Evolutionary conservation across 1,140 invertebrate species (phyloP).

Genomic region (Drosophila quadrilineata): DNA sequence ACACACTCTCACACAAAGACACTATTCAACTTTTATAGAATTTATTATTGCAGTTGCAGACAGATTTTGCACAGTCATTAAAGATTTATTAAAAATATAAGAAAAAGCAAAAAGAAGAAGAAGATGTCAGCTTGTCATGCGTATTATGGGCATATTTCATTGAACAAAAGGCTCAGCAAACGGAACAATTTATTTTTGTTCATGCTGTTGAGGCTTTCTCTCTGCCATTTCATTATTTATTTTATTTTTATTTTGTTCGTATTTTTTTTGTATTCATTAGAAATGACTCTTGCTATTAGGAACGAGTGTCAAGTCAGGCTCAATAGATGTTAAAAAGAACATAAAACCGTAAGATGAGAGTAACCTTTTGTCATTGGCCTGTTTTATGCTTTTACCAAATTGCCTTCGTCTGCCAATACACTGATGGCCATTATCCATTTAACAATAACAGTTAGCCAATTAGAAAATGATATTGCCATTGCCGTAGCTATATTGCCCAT

Average conservation of each 20-base stretch:
- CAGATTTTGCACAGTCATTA: slow-evolving; percentile 18
- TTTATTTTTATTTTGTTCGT: background rate
- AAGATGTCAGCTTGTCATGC: background rate
- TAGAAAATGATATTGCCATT: slow-evolving; percentile 53
- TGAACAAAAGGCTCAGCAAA: background rate
- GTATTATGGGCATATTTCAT: background rate
- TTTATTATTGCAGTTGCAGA: slow-evolving; percentile 2
- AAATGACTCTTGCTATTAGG: slow-evolving; percentile 33
- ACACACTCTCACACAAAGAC: background rate
- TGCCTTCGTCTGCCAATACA: slow-evolving; percentile 23
- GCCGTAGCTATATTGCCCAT: background rate
- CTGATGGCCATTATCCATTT: slow-evolving; percentile 49
- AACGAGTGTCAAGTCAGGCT: slow-evolving; percentile 15
- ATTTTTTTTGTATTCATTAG: slow-evolving; percentile 13
- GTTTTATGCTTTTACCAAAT: slow-evolving; percentile 24
- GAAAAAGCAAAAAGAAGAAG: background rate
- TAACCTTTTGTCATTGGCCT: slow-evolving; percentile 28
- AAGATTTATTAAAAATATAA: slow-evolving; percentile 21
- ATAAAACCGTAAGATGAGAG: background rate
- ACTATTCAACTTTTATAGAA: background rate
- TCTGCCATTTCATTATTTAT: no score
- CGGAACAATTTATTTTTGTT: no score
- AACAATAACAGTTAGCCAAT: slow-evolving; percentile 76
- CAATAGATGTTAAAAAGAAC: slow-evolving; percentile 29
- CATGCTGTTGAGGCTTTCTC: no score